phyloP scores from a whole-genome alignment of 2,888 invertebrate genomes.

The Elgonia sp. region DNA sequence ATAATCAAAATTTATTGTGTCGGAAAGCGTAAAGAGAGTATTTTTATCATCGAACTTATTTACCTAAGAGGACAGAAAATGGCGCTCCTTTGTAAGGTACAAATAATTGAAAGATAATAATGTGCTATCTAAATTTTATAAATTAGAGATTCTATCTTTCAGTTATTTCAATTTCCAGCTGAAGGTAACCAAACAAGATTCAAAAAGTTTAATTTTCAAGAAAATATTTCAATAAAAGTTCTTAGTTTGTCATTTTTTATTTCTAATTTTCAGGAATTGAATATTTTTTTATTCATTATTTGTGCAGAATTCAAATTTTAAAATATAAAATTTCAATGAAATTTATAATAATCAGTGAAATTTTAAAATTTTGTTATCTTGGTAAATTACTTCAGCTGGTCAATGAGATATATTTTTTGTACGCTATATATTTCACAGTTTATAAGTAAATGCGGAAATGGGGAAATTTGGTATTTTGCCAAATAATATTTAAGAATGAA shows the following conservation, averaged over 20 bases:
- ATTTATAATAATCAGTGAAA: neutral
- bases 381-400: slow-evolving; percentile 12
- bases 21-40: slow-evolving; percentile 47
- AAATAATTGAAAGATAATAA: slow-evolving; percentile 61
- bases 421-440: slow-evolving; percentile 17
- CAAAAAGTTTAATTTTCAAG: neutral
- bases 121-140: neutral
- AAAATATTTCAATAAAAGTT: neutral
- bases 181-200: neutral
- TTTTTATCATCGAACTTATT: slow-evolving; percentile 69
- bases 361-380: neutral
- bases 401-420: slow-evolving; percentile 49
- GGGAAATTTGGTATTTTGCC: neutral
- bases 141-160: slow-evolving; percentile 31
- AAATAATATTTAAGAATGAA: neutral
- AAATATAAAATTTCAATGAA: neutral
- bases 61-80: slow-evolving; percentile 80
- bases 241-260: too few relatives aligned
- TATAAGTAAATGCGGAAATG: neutral
- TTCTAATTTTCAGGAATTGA: too few relatives aligned
- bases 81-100: slow-evolving; percentile 70
- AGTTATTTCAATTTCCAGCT: slow-evolving; percentile 19
- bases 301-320: too few relatives aligned
- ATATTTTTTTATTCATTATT: too few relatives aligned
- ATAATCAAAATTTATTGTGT: slow-evolving; percentile 72